Conservation (phyloP, 1,140 invertebrate species). For the Lordiphosa clarofinis region DNA sequence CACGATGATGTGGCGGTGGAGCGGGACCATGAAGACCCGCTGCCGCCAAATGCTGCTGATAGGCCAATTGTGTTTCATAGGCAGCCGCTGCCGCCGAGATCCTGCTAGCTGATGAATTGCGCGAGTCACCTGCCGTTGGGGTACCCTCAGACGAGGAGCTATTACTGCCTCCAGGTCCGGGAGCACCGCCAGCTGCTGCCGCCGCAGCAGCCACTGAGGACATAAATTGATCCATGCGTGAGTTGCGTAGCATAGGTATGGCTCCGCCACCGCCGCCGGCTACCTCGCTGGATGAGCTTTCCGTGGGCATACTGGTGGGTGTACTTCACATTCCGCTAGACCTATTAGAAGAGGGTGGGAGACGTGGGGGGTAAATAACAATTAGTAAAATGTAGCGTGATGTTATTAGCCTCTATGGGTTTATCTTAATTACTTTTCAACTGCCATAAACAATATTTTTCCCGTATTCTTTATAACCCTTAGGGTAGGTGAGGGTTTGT, state of each 20-base stretch:
- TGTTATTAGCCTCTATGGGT: slow-evolving; percentile 43
- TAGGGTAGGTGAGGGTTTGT: slow-evolving; percentile 18
- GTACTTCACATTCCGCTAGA: slow-evolving; percentile 59
- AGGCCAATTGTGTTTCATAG: slow-evolving; percentile 85
- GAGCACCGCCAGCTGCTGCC: slow-evolving; percentile 25
- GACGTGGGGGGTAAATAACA: slow-evolving; percentile 44
- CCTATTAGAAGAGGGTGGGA: slow-evolving; percentile 22
- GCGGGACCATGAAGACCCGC: slow-evolving; percentile 74
- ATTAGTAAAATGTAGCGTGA: slow-evolving; percentile 57
- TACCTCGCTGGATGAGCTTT: slow-evolving; percentile 58
- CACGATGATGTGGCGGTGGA: slow-evolving; percentile 82
- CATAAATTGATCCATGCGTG: slow-evolving; percentile 83
- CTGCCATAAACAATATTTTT: slow-evolving; percentile 59
- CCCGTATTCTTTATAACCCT: slow-evolving; percentile 20
- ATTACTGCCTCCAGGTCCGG: not conserved
- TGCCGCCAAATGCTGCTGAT: slow-evolving; percentile 84
- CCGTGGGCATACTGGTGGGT: slow-evolving; percentile 67
- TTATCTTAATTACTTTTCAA: slow-evolving; percentile 70
- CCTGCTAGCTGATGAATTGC: slow-evolving; percentile 80
- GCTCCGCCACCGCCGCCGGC: slow-evolving; percentile 49
- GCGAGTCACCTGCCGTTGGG: slow-evolving; percentile 80
- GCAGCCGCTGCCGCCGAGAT: slow-evolving; percentile 77
- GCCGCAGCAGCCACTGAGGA: slow-evolving; percentile 75
- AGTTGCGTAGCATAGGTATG: slow-evolving; percentile 71
- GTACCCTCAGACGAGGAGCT: slow-evolving; percentile 35